Evolutionary conservation across 2,888 invertebrate genomes (phyloP), one percentile per base, ranked within the genome.

Genomic region (Athalia cordata): DNA sequence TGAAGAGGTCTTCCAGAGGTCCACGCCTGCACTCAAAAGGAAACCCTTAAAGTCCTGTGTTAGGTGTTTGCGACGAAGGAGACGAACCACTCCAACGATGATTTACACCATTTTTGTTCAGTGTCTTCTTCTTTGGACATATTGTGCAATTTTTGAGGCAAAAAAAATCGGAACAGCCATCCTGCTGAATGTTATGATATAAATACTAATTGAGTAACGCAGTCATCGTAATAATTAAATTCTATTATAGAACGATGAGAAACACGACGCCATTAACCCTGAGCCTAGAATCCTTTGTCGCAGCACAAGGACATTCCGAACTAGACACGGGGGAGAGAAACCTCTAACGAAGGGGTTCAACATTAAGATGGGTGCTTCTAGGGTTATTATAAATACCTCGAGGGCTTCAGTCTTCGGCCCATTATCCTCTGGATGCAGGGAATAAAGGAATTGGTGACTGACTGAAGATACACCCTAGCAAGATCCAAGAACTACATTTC

Each of bases 1-100:
- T 79, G 80, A 79, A 80, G 79, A 79, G 65, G 61, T 72, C 68
- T 81, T 78, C 79, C 55, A 78, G 78, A 80, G 82, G 82, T 81
- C 81, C 79, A 52, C 75, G 75, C 50, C 77, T 75, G 62, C 72
- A 79, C 77, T 49, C 72, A 74, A 79, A 13, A 67, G 61, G 57
- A 70, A 72, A 64, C 67, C 78, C 81, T 82, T 82, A 80, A 81
- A 82, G 79, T 81, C 68, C 77, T 57, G n/a, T 57, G n/a, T 6
- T n/a, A 43, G 45, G 5, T 45, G 67, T 68, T 45, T 66, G 57
- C 43, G 68, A 65, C 29, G 55, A 6, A 49, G 47, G 47, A 66
- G 66, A 49, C 47, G 8, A 9, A 5, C 49, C 47, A 49, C 66
- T 66, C 66, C 15, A 49, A 66, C 47, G 47, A 29, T 29, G 29